phyloP scores from a whole-genome alignment of 2,888 invertebrate species.

The Cremastinae sp. region DNA sequence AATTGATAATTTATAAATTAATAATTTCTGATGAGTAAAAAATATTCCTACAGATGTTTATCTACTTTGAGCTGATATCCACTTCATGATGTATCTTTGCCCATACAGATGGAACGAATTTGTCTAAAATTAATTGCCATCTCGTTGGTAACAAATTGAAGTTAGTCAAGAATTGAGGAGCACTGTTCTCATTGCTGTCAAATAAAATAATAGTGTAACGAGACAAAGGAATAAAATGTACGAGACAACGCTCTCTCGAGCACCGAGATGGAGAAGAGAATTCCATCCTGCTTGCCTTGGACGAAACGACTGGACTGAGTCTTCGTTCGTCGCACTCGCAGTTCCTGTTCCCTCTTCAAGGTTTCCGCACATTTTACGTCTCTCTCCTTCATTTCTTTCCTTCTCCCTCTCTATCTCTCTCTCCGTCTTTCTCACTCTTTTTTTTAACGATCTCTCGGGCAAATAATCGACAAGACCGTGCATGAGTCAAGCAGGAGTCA shows the following conservation, averaged over 20 bases:
- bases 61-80: too few relatives aligned
- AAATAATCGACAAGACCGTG: conserved; percentile 39
- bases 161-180: not conserved
- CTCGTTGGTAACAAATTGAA: not conserved
- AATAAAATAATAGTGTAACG: conserved; percentile 18
- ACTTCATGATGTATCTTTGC: too few relatives aligned
- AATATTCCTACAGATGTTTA: too few relatives aligned
- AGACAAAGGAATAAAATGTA: conserved; percentile 51
- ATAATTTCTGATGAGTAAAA: too few relatives aligned
- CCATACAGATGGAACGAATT: too few relatives aligned
- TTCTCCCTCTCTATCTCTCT: conserved; percentile 12
- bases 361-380: conserved; percentile 52
- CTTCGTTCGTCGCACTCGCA: conserved; percentile 62
- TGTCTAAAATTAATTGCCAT: not conserved
- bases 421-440: too few relatives aligned
- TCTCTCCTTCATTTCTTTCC: conserved; percentile 11
- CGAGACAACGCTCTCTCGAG: conserved; percentile 31
- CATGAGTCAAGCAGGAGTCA: conserved; percentile 68
- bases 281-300: conserved; percentile 71
- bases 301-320: conserved; percentile 47
- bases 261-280: conserved; percentile 46
- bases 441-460: conserved; percentile 19
- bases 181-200: not conserved
- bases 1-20: too few relatives aligned
- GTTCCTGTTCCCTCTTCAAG: conserved; percentile 74